Evolutionary conservation across 2,113 vertebrate species (phyloP).

Genomic region (Ptilonorhynchus violaceus): DNA sequence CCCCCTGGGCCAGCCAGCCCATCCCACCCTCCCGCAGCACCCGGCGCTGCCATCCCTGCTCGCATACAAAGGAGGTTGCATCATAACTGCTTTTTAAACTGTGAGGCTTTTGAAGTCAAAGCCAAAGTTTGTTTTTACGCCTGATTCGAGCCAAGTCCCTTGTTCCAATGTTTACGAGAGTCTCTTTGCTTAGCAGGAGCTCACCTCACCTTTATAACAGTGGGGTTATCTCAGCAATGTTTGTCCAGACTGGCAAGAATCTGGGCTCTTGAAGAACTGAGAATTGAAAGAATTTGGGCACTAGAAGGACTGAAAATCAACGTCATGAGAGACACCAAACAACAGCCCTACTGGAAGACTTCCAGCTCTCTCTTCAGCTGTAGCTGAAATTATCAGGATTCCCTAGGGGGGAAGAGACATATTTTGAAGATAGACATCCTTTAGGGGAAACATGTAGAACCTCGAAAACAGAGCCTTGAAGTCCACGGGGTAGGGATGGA

Average conservation of each 20-base stretch:
- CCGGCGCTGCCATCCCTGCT: neutral
- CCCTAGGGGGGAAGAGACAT: neutral
- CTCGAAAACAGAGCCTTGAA: neutral
- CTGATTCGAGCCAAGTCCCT: conserved; percentile 17
- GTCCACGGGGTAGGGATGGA: neutral
- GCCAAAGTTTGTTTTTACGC: conserved; percentile 47
- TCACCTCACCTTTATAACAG: conserved; percentile 7
- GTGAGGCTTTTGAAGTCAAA: conserved; percentile 21
- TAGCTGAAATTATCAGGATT: neutral
- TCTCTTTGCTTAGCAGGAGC: neutral
- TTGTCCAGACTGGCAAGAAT: neutral
- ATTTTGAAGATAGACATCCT: neutral
- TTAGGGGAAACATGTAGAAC: neutral
- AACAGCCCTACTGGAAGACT: neutral
- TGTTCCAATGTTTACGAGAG: conserved; percentile 26
- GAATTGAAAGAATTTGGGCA: neutral
- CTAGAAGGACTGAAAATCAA: neutral
- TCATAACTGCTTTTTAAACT: conserved; percentile 50
- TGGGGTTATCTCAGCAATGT: neutral
- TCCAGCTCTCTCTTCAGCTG: neutral
- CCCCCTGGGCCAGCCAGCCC: neutral
- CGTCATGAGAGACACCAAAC: neutral
- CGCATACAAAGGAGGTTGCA: neutral
- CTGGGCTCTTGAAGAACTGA: neutral
- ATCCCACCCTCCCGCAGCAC: neutral